Base-by-base conservation (phyloP, 2,888 invertebrate species). In the Isotomurus palustris region DNA sequence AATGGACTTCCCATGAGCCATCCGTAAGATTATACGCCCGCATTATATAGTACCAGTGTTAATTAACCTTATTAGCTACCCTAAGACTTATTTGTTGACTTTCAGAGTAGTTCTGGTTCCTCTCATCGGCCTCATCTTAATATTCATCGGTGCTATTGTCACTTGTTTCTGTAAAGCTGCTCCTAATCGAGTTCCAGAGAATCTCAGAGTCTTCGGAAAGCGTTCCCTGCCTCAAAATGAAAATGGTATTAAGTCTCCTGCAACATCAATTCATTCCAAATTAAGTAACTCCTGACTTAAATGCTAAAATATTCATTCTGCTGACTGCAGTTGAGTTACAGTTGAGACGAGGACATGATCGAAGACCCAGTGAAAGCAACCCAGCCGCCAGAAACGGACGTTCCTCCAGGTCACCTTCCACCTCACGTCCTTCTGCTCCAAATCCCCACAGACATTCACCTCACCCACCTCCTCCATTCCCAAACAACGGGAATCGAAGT, bases 1-100 rank as follows among this genome's bases (percentile, higher is more conserved):
- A 19, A 3, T 5, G 43, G 43, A 14, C 6, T 43, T 12, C 43
- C 43, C 43, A 43, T 43, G 14, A 43, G 22, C 10, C 22, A 43
- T 43, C 43, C 43, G 43, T 43, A 43, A 43, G 22, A 4, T 38
- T 38, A n/a, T n/a, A n/a, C n/a, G n/a, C n/a, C n/a, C n/a, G n/a
- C n/a, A n/a, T n/a, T n/a, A n/a, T n/a, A n/a, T n/a, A n/a, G n/a
- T n/a, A n/a, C n/a, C n/a, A n/a, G n/a, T n/a, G n/a, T n/a, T n/a
- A n/a, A n/a, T n/a, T n/a, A n/a, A n/a, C n/a, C n/a, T 14, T 38
- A 17, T 4, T 38, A 38, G 14, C 5, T 17, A 38, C n/a, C 38
- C 17, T 40, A 17, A 40, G 10, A 14, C 17, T 40, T 40, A 40
- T 14, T n/a, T 6, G 6, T 40, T 14, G 10, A 6, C 6, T 44